Evolutionary conservation across 2,797 vertebrate genomes (phyloP), one percentile per base, ranked within the genome.

Genomic region (Salmo trutta): DNA sequence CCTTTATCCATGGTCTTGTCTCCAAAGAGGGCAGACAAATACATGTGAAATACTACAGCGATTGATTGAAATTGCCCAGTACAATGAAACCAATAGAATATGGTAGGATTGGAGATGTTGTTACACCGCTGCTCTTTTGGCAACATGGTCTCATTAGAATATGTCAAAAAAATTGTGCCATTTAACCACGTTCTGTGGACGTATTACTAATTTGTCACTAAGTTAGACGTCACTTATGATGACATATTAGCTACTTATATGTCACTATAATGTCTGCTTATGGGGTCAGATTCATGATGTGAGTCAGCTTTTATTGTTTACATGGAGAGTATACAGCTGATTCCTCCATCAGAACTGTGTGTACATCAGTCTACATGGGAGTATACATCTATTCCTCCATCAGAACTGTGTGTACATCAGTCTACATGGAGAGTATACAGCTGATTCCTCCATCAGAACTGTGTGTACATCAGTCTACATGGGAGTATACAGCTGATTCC

Each of bases 281-380:
- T 72, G 14, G 12, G 15, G 21, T 29, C 8, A 59, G n/a, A n/a
- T 53, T 71, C 56, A 78, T 67, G 36, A 70, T 64, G 47, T 68
- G 80, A 66, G 73, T 66, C 80, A 64, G 74, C n/a, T 69, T 80
- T 71, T 74, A 73, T 79, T 88, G 90, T 92, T 92, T 91, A 90
- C 91, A 90, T 75, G 1, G 75, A 31, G 41, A 31, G 36, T 71
- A 52, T n/a, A 41, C 17, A 70, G 68, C 19, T 56, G 3, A 24
- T 41, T n/a, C 17, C 8, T 64, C 62, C 12, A 80, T 83, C 69
- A 31, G 27, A n/a, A 21, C 8, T 74, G 24, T 74, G 4, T 17
- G 33, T 62, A 41, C 7, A 41, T 1, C 7, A 8, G 36, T 41
- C 36, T 41, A 41, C 36, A 41, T 41, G 36, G 36, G 36, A 41